Evolutionary conservation across 2,113 vertebrate genomes (phyloP).

Genomic region (Pholis gunnellus): DNA sequence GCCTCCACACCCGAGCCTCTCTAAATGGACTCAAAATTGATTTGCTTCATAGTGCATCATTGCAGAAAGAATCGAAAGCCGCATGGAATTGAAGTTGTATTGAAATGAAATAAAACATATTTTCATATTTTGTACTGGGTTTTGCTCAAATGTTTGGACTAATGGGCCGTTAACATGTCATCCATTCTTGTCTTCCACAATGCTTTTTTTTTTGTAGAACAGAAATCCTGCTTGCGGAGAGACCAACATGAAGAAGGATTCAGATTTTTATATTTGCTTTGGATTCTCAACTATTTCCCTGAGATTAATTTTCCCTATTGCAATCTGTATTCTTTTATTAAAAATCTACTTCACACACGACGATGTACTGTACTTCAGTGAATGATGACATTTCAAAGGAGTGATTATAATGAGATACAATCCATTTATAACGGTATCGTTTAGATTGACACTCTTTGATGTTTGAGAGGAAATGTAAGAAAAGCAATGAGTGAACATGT

Average conservation of each 20-base stretch:
- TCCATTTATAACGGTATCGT: conserved; percentile 56
- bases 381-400: conserved; percentile 66
- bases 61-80: conserved; percentile 60
- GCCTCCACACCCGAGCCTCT: conserved; percentile 73
- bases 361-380: conserved; percentile 37
- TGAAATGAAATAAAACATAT: conserved; percentile 67
- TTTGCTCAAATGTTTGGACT: conserved; percentile 23
- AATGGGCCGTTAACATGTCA: conserved; percentile 21
- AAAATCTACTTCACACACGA: conserved; percentile 41
- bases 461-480: conserved; percentile 59
- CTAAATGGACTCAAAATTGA: conserved; percentile 75
- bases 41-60: conserved; percentile 51
- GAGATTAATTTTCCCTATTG: conserved; percentile 49
- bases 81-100: conserved; percentile 42
- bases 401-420: conserved; percentile 57
- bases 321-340: conserved; percentile 51
- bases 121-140: conserved; percentile 42
- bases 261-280: conserved; percentile 24
- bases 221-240: not conserved
- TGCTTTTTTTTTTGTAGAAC: not conserved
- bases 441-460: conserved; percentile 70
- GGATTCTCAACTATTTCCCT: conserved; percentile 43
- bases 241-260: not conserved
- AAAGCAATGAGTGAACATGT: conserved; percentile 58
- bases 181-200: not conserved